Conservation (phyloP, 1,140 invertebrate species). For the Coenobita brevimanus region DNA sequence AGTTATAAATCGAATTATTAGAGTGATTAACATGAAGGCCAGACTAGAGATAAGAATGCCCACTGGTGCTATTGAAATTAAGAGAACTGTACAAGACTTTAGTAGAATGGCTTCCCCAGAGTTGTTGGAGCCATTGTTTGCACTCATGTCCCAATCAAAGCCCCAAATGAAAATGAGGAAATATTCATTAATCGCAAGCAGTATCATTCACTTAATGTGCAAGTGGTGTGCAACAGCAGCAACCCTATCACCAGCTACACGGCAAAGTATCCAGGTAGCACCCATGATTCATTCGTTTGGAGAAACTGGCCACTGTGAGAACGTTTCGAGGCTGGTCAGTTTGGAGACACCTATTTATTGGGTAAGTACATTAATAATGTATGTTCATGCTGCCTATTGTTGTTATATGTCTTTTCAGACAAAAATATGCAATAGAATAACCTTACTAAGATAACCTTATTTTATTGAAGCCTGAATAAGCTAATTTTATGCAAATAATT, state of each 20-base stretch:
- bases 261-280: constrained; percentile 16
- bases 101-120: background rate
- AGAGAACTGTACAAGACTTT: background rate
- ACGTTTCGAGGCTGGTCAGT: background rate
- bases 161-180: background rate
- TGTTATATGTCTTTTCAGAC: too few species aligned
- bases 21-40: background rate
- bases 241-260: background rate
- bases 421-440: too few species aligned
- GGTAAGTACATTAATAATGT: constrained; percentile 28
- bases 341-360: background rate
- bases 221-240: constrained; percentile 14
- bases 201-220: constrained; percentile 6
- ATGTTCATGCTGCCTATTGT: too few species aligned
- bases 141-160: constrained; percentile 32
- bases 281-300: constrained; percentile 33
- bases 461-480: too few species aligned
- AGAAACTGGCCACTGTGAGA: background rate
- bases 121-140: constrained; percentile 26
- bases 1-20: background rate
- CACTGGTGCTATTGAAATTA: background rate
- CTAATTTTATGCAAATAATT: too few species aligned
- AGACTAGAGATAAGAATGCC: constrained; percentile 39
- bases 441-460: too few species aligned
- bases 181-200: background rate